Percentiles rank a stretch among this genome's conserved stretches.
phyloP scores from a whole-genome alignment of 2,113 vertebrate genomes.

The Corythornis cristatus region DNA sequence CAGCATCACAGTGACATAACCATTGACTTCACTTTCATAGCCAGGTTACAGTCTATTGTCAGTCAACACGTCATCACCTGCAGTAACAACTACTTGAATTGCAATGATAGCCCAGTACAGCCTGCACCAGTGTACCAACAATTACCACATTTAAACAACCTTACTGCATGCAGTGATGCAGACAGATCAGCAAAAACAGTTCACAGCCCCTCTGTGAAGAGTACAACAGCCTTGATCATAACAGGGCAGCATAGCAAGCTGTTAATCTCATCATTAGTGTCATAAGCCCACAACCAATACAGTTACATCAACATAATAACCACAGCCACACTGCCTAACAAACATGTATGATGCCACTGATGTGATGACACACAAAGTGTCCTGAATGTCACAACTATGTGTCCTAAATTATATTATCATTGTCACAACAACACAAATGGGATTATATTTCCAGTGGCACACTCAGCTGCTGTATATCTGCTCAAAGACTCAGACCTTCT shows the following conservation, averaged over 20 bases:
- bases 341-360: background rate
- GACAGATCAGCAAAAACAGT: background rate
- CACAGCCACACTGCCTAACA: background rate
- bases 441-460: background rate
- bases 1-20: background rate
- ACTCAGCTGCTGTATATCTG: background rate
- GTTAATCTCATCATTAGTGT: background rate
- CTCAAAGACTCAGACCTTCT: background rate
- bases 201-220: background rate
- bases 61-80: background rate
- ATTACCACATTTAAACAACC: background rate
- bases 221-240: background rate
- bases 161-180: background rate
- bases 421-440: background rate
- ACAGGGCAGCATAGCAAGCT: background rate
- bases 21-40: background rate
- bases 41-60: background rate
- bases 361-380: background rate
- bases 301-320: background rate
- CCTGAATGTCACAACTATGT: background rate
- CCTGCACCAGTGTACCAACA: background rate
- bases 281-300: background rate
- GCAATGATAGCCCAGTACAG: background rate
- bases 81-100: background rate
- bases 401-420: background rate